Base-by-base conservation (phyloP, 1,140 invertebrate species). In the Odontomachus brunneus region DNA sequence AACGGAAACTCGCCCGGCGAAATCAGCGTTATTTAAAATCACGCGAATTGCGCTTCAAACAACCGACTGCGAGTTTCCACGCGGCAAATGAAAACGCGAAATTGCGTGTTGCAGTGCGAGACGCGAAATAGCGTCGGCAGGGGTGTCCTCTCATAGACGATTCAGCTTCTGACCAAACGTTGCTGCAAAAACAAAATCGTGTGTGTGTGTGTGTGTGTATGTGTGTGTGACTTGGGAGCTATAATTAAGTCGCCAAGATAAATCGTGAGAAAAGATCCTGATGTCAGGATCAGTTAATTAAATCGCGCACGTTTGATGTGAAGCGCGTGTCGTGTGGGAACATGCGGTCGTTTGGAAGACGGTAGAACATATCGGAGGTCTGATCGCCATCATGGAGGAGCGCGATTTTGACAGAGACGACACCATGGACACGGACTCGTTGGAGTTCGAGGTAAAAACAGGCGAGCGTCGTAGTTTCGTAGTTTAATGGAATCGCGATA, bases 401-500 rank as follows among this genome's bases (percentile, higher is more conserved):
- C 87, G 84, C 84, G 88, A 93, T 53, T 82, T 85, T 73, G 89
- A 91, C 65, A 87, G 88, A 38, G 90, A 93, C 75, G 91, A 93
- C 74, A 88, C 88, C 48, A 90, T 94, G 88, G 94, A 94, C 51
- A 90, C 91, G 22, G 94, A 94, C 88, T 94, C 94, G 38, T 88
- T 94, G 55, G 93, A 94, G 82, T 90, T 91, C 67, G 93, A 94
- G 92, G 92, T 94, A 87, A 89, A 86, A 44, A 1, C 38, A 7
- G 17, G 9, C 73, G 26, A n/a, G 15, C 7, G 17, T 33, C 26
- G 7, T 44, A 44, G 38, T 11, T 44, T 44, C 57, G 29, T 48
- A 33, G 1, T 29, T 67, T 11, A 22, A 19, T 3, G 69, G 44
- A 48, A 59, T 29, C 14, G 63, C 49, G 22, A 9, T 15, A n/a